Conservation (phyloP, 2,888 invertebrate genomes). For the Acanthococcus lagerstroemiae region DNA sequence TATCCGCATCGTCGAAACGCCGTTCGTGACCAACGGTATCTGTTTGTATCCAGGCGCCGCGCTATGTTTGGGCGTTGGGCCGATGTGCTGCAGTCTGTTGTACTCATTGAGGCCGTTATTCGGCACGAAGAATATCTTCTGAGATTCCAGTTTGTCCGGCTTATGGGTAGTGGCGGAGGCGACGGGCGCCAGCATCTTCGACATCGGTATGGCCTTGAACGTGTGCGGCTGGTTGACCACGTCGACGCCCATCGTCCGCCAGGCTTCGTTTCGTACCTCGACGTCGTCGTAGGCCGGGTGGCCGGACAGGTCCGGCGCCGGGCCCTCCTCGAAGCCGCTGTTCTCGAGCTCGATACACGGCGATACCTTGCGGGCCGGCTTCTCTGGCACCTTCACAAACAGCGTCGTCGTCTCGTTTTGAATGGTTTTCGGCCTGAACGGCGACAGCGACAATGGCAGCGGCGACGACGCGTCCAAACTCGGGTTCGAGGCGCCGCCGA, state of each 20-base stretch:
- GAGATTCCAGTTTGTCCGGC: constrained; percentile 3
- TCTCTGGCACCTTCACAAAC: constrained; percentile 49
- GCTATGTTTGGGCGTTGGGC: constrained; percentile 58
- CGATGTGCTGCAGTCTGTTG: constrained; percentile 70
- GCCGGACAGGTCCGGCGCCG: neutral
- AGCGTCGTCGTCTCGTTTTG: constrained; percentile 35
- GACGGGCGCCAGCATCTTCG: constrained; percentile 11
- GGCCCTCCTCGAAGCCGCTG: neutral
- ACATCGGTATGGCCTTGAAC: constrained; percentile 27
- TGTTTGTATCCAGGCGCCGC: constrained; percentile 61
- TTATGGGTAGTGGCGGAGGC: constrained; percentile 3
- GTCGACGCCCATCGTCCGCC: constrained; percentile 59
- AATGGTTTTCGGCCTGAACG: constrained; percentile 48
- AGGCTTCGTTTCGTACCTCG: constrained; percentile 66
- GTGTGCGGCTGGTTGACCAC: constrained; percentile 23
- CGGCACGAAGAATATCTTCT: constrained; percentile 31
- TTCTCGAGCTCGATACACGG: constrained; percentile 17
- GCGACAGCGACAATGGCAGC: constrained; percentile 41
- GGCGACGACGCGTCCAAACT: neutral
- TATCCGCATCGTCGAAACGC: constrained; percentile 22
- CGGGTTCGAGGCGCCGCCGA: neutral
- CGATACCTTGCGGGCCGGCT: constrained; percentile 45
- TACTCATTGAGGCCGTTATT: constrained; percentile 46
- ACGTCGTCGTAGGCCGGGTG: constrained; percentile 55
- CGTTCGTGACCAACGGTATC: constrained; percentile 46